Evolutionary conservation across 2,113 vertebrate genomes (phyloP).

Genomic region (Myiopsitta monachus): DNA sequence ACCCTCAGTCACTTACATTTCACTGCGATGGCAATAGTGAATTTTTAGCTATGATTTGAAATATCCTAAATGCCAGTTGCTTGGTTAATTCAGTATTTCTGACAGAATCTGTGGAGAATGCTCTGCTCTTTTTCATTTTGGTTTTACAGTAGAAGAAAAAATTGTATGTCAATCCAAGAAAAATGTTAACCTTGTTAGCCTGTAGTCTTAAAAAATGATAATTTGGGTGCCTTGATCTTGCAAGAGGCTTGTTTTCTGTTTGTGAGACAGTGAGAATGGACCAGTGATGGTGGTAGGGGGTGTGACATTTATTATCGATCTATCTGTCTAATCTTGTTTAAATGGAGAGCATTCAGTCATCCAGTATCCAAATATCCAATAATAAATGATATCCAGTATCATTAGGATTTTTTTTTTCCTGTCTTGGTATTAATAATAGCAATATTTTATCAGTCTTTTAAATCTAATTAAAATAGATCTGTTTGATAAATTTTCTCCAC

Average conservation of each 20-base stretch:
- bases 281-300: background rate
- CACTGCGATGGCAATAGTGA: background rate
- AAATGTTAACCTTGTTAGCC: background rate
- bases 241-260: background rate
- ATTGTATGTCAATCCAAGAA: background rate
- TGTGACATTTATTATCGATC: background rate
- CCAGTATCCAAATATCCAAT: background rate
- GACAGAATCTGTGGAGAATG: background rate
- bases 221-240: background rate
- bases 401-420: background rate
- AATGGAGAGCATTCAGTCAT: background rate
- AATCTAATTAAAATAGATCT: background rate
- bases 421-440: background rate
- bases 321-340: background rate
- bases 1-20: background rate
- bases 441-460: background rate
- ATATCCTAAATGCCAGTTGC: background rate
- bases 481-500: background rate
- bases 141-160: background rate
- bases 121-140: background rate
- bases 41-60: background rate
- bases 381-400: background rate
- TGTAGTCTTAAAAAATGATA: background rate
- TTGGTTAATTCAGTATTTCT: background rate
- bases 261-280: background rate